These are phyloP conservation scores for Zophobas atratus DNA, from an alignment of 1,140 invertebrate genomes.

Conservation along the genomic window DNA sequence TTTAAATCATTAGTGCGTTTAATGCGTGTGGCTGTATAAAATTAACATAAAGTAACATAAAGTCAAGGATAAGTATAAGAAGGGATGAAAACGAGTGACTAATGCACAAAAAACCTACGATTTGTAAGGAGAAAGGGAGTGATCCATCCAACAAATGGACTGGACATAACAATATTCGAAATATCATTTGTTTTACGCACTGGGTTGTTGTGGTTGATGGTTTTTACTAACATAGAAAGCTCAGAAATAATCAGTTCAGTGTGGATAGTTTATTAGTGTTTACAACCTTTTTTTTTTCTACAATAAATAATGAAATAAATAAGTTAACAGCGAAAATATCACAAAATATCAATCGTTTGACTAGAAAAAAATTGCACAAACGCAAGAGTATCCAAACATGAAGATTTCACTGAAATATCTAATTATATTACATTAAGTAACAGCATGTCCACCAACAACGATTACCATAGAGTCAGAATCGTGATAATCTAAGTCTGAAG, in stretches of 20 bases:
- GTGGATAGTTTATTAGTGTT: constrained; percentile 38
- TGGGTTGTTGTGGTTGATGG: too few species aligned
- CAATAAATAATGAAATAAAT: constrained; percentile 48
- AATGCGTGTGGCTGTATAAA: too few species aligned
- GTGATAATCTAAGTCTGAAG: constrained; percentile 10
- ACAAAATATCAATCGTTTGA: constrained; percentile 46
- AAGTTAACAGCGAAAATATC: constrained; percentile 45
- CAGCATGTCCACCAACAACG: constrained; percentile 24
- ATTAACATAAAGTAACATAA: too few species aligned
- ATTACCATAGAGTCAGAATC: constrained; percentile 10
- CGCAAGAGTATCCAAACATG: neutral
- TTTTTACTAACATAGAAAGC: too few species aligned
- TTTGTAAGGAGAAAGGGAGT: too few species aligned
- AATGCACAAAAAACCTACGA: too few species aligned
- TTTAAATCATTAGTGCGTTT: too few species aligned
- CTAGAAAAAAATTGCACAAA: constrained; percentile 41
- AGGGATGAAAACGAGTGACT: too few species aligned
- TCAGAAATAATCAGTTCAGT: neutral
- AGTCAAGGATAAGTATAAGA: too few species aligned
- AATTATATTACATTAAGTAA: constrained; percentile 25
- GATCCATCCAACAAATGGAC: too few species aligned
- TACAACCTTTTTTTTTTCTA: constrained; percentile 14
- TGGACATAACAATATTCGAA: too few species aligned
- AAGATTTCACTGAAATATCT: constrained; percentile 19
- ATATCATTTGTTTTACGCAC: too few species aligned